Conservation (phyloP, 2,113 vertebrate genomes). For the Semnopithecus entellus region DNA sequence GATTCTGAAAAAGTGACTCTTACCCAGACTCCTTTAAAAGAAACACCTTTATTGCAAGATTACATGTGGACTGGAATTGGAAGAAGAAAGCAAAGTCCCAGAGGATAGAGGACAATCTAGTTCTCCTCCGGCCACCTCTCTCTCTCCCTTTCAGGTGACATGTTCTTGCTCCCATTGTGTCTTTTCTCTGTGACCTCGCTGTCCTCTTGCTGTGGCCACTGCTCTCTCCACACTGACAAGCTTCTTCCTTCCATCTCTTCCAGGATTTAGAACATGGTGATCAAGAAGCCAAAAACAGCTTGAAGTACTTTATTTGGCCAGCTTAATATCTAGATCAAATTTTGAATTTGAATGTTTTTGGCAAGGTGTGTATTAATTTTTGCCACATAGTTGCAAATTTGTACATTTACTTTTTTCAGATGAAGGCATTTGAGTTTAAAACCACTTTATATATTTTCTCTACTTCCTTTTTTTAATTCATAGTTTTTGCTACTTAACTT, state of each 20-base stretch:
- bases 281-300: neutral
- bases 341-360: neutral
- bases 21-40: neutral
- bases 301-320: neutral
- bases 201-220: neutral
- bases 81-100: neutral
- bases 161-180: neutral
- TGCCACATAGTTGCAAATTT: neutral
- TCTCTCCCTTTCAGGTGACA: neutral
- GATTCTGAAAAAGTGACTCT: neutral
- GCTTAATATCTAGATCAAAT: neutral
- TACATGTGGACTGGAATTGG: neutral
- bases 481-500: constrained; percentile 5
- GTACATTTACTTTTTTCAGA: neutral
- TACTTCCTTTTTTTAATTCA: neutral
- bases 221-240: neutral
- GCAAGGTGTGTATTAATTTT: neutral
- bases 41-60: neutral
- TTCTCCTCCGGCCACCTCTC: neutral
- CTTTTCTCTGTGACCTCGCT: neutral
- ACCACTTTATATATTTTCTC: neutral
- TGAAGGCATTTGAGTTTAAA: neutral
- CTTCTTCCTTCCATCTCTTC: neutral
- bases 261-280: neutral
- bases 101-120: accelerated